Evolutionary conservation across 2,888 invertebrate genomes (phyloP).

Genomic region (Crematogaster levior): DNA sequence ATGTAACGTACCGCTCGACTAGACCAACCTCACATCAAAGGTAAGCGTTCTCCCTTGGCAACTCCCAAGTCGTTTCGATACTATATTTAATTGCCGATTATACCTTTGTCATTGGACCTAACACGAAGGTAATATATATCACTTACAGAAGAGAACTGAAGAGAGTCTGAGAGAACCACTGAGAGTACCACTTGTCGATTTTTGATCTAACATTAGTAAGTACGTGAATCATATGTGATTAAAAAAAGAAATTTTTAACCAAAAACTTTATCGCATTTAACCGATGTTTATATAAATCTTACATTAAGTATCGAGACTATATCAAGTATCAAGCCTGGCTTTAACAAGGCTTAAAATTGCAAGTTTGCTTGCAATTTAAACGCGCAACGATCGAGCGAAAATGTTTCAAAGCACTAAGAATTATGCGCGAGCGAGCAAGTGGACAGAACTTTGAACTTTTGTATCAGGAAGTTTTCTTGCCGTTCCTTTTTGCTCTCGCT

Average conservation of each 20-base stretch:
- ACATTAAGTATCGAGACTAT: not conserved
- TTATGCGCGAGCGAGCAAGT: conserved; percentile 53
- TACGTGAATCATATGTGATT: not conserved
- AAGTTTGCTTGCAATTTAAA: conserved; percentile 37
- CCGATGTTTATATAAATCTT: conserved; percentile 27
- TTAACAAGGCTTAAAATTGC: conserved; percentile 28
- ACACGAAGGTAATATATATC: not conserved
- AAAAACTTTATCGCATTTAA: not conserved
- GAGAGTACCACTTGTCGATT: too few species aligned
- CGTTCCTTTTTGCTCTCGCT: not conserved
- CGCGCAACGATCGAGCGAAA: conserved; percentile 44
- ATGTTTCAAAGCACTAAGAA: conserved; percentile 62
- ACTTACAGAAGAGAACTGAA: too few species aligned
- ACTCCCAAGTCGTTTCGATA: conserved; percentile 18
- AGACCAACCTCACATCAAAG: conserved; percentile 65
- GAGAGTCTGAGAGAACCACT: too few species aligned
- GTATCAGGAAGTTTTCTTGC: conserved; percentile 61
- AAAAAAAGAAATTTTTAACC: not conserved
- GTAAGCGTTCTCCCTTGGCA: conserved; percentile 6
- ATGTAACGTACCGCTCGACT: conserved; percentile 52
- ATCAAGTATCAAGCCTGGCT: too few species aligned
- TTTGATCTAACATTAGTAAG: conserved; percentile 2
- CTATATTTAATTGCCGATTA: conserved; percentile 30
- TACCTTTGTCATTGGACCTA: conserved; percentile 21
- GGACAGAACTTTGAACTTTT: conserved; percentile 67